These are phyloP conservation scores for Acleris cristana DNA, from an alignment of 2,888 invertebrate species.

Conservation along the genomic window DNA sequence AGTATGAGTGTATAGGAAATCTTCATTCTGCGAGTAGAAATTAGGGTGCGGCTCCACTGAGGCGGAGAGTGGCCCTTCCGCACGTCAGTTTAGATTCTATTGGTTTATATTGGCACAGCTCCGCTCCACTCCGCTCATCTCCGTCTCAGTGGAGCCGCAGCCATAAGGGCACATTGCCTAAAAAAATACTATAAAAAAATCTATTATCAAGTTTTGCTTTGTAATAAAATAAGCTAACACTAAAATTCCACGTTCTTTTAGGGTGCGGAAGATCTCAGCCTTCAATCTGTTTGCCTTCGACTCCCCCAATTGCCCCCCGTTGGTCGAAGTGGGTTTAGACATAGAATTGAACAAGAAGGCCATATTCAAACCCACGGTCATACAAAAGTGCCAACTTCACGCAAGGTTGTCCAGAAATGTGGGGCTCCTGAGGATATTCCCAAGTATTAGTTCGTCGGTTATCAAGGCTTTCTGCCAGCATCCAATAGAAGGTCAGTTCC, in stretches of 20 bases:
- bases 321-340: conserved; percentile 92
- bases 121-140: no score
- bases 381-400: conserved; percentile 87
- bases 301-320: conserved; percentile 93
- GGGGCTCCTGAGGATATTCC: conserved; percentile 93
- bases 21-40: no score
- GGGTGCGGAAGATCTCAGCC: conserved; percentile 90
- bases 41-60: no score
- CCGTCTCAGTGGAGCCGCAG: no score
- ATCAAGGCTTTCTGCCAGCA: conserved; percentile 88
- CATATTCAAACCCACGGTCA: conserved; percentile 71
- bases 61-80: no score
- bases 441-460: conserved; percentile 93
- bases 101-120: no score
- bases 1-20: no score
- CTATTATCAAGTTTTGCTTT: no score
- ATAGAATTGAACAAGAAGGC: conserved; percentile 85
- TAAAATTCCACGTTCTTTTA: conserved; percentile 44
- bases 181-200: no score
- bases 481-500: conserved; percentile 84
- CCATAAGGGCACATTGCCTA: no score
- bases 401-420: conserved; percentile 92
- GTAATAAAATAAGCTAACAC: no score
- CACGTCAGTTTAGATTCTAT: no score
- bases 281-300: conserved; percentile 91